Evolutionary conservation across 2,797 vertebrate genomes (phyloP).

Genomic region (Echiichthys vipera): DNA sequence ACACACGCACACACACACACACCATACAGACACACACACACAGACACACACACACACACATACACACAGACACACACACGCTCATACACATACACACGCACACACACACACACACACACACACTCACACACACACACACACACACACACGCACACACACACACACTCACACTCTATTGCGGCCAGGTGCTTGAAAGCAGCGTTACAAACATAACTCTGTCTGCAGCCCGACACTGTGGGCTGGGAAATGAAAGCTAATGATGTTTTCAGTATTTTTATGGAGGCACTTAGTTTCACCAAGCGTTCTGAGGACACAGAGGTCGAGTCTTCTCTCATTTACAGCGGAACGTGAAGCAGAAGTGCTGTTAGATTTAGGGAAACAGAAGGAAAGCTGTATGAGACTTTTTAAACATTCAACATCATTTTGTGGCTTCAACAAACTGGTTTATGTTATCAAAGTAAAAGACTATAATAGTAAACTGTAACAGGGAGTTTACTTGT

Average conservation of each 20-base stretch:
- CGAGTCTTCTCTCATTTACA: background rate
- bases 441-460: background rate
- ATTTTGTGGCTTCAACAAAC: background rate
- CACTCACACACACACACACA: conserved; percentile 15
- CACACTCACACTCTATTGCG: conserved; percentile 17
- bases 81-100: background rate
- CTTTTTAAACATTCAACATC: background rate
- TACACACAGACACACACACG: background rate
- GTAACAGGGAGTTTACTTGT: background rate
- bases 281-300: conserved; percentile 14
- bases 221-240: conserved; percentile 1
- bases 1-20: conserved; percentile 11
- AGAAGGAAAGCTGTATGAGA: background rate
- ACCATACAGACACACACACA: conserved; percentile 22
- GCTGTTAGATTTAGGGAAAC: background rate
- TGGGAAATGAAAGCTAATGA: conserved; percentile 23
- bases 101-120: conserved; percentile 19
- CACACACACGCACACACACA: conserved; percentile 7
- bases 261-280: conserved; percentile 29
- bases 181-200: conserved; percentile 4
- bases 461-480: background rate
- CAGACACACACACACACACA: background rate
- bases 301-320: background rate
- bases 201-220: background rate
- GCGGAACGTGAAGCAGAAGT: background rate